Conservation (phyloP, 2,113 vertebrate genomes). For the Glareola pratincola region DNA sequence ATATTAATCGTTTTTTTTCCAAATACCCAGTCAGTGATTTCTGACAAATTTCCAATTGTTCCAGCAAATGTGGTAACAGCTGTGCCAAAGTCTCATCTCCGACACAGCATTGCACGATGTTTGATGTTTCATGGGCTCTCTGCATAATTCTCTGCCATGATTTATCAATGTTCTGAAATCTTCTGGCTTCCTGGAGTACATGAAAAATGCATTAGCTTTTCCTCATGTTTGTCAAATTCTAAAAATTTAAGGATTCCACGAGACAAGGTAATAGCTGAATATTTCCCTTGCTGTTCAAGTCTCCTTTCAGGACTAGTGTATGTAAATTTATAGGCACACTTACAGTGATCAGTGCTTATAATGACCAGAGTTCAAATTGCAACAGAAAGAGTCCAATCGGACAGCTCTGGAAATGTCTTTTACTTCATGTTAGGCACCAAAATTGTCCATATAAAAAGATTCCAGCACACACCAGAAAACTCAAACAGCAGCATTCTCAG, state of each 20-base stretch:
- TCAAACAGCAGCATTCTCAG: background rate
- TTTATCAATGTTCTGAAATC: slow-evolving; percentile 86
- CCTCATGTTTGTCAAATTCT: background rate
- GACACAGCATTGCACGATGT: slow-evolving; percentile 82
- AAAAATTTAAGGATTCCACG: background rate
- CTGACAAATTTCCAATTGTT: slow-evolving; percentile 82
- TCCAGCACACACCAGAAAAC: background rate
- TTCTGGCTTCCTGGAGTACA: slow-evolving; percentile 79
- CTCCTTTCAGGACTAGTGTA: background rate
- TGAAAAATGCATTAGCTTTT: slow-evolving; percentile 7
- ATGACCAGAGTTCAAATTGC: background rate
- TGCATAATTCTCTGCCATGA: slow-evolving; percentile 87
- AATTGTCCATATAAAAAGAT: background rate
- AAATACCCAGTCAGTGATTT: slow-evolving; percentile 81
- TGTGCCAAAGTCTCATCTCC: slow-evolving; percentile 83
- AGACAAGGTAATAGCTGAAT: background rate
- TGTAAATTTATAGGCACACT: background rate
- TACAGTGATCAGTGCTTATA: background rate
- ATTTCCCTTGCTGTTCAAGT: background rate
- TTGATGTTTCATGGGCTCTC: slow-evolving; percentile 78
- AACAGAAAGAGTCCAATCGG: background rate
- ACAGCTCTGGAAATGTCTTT: background rate
- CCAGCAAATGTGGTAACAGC: slow-evolving; percentile 76
- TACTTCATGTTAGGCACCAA: background rate
- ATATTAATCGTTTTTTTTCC: slow-evolving; percentile 79